Percentiles rank a stretch among this genome's conserved stretches.
Evolutionary conservation across 2,797 vertebrate species (phyloP).

Genomic region (Chiloscyllium punctatum): DNA sequence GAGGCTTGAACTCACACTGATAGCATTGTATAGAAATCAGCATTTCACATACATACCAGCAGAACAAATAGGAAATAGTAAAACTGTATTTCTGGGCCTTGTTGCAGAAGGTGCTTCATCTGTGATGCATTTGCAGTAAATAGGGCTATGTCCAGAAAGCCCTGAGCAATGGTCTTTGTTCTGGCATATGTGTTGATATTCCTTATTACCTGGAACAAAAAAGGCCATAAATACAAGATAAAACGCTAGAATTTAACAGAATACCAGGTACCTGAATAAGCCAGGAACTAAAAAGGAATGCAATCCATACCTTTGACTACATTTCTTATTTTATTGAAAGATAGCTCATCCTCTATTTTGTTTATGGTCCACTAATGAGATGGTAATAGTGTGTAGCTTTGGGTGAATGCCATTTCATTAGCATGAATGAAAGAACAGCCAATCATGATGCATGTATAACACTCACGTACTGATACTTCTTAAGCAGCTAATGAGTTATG

Average conservation of each 20-base stretch:
- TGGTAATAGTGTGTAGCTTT: neutral
- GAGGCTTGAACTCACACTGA: neutral
- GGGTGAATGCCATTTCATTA: neutral
- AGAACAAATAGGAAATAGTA: slow-evolving; percentile 44
- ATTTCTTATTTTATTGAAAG: neutral
- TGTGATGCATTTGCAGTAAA: slow-evolving; percentile 46
- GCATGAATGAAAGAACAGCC: neutral
- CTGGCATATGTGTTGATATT: slow-evolving; percentile 42
- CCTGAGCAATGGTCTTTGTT: slow-evolving; percentile 41
- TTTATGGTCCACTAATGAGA: neutral
- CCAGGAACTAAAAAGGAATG: neutral
- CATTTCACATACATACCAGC: slow-evolving; percentile 40
- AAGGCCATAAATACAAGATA: slow-evolving; percentile 42
- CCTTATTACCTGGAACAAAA: slow-evolving; percentile 44
- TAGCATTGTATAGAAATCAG: neutral
- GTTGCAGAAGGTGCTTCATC: slow-evolving; percentile 47
- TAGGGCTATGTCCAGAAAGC: slow-evolving; percentile 41
- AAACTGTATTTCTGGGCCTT: slow-evolving; percentile 40
- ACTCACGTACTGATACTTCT: neutral
- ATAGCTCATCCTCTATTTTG: neutral
- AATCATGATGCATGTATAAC: neutral
- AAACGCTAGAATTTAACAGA: neutral
- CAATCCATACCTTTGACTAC: neutral
- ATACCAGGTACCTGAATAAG: neutral
- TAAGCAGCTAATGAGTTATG: neutral